Evolutionary conservation across 2,797 vertebrate genomes (phyloP).

Genomic region (Graptemys geographica): DNA sequence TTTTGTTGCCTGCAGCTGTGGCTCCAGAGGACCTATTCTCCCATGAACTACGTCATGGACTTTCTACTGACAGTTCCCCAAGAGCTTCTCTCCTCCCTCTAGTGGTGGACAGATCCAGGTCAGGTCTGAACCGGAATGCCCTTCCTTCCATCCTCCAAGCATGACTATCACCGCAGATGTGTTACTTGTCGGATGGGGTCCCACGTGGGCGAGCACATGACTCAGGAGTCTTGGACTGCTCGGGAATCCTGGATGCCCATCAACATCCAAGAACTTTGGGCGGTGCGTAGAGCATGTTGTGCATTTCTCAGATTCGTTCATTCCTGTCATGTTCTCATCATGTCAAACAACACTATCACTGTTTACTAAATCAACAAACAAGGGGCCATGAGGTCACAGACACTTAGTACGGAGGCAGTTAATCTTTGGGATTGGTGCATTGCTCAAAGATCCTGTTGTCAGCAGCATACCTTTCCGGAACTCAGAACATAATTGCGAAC

Average conservation of each 20-base stretch:
- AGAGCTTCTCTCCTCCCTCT: background rate
- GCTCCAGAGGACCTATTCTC: background rate
- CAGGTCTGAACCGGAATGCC: background rate
- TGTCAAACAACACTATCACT: background rate
- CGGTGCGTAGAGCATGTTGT: accelerated
- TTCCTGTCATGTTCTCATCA: no score
- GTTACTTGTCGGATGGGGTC: background rate
- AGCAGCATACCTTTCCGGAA: background rate
- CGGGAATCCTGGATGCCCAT: background rate
- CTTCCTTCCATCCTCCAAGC: background rate
- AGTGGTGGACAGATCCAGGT: background rate
- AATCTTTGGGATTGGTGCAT: background rate
- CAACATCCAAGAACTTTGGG: background rate
- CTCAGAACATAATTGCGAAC: no score
- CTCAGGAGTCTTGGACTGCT: background rate
- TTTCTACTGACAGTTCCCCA: no score
- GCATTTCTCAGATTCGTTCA: background rate
- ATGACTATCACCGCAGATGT: background rate
- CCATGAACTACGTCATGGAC: no score
- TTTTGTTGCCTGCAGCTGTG: background rate
- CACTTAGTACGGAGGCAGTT: background rate
- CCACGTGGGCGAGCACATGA: background rate
- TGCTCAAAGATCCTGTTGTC: background rate
- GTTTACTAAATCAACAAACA: background rate
- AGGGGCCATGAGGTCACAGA: background rate